Percentiles rank a stretch among this genome's conserved stretches.
Evolutionary conservation across 64 coral and sea anemone species (phyloP).

Genomic region (Acropora yongei): DNA sequence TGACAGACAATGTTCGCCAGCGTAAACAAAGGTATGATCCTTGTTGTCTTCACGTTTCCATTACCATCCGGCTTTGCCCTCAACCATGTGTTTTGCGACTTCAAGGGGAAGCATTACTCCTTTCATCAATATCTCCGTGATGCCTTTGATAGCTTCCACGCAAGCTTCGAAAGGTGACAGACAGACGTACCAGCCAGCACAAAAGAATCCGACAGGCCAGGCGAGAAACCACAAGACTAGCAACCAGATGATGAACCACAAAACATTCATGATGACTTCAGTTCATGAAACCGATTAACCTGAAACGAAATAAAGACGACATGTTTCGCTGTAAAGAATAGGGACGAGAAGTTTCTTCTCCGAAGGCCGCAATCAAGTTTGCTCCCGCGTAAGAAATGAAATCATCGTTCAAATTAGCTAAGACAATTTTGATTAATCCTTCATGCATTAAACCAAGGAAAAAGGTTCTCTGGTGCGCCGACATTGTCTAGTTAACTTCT

Average conservation of each 20-base stretch:
- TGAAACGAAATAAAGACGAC: not conserved
- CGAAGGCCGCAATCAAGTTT: too few species aligned
- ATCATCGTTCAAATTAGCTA: too few species aligned
- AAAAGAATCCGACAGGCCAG: conserved; percentile 75
- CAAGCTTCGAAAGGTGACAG: conserved; percentile 75
- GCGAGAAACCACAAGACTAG: conserved; percentile 67
- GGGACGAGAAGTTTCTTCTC: too few species aligned
- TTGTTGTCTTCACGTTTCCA: not conserved
- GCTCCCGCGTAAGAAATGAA: too few species aligned
- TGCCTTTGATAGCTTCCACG: conserved; percentile 52
- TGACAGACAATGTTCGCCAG: not conserved
- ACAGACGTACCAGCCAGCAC: conserved; percentile 76
- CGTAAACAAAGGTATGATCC: not conserved
- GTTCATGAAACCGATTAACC: not conserved
- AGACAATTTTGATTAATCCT: too few species aligned
- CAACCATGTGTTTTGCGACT: conserved; percentile 77
- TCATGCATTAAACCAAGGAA: too few species aligned
- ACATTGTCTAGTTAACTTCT: too few species aligned
- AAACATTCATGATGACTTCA: conserved; percentile 59
- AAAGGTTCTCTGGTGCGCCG: too few species aligned
- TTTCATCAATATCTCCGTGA: conserved; percentile 67
- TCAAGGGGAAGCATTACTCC: conserved; percentile 60
- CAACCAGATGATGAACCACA: conserved; percentile 78
- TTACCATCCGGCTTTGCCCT: conserved; percentile 63
- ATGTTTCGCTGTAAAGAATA: too few species aligned